phyloP scores from a whole-genome alignment of 2,113 vertebrate genomes.

The Lycocorax pyrrhopterus region DNA sequence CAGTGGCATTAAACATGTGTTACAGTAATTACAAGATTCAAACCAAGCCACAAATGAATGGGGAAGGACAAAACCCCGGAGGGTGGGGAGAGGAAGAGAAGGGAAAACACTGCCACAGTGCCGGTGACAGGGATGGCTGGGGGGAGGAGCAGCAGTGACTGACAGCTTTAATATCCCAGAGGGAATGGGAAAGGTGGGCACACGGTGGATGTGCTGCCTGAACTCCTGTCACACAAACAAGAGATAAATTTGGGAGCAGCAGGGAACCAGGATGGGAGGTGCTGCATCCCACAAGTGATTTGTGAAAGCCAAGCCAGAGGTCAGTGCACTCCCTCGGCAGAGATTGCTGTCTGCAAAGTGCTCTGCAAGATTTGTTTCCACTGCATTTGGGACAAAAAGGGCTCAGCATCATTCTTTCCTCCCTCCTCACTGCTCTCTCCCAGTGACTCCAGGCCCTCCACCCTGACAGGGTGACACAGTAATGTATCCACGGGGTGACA shows the following conservation, averaged over 20 bases:
- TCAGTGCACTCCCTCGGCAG: not conserved
- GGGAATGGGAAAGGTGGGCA: not conserved
- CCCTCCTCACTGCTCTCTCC: not conserved
- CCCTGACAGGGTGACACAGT: rapidly evolving
- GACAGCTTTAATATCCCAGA: not conserved
- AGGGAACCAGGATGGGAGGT: not conserved
- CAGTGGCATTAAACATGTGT: not conserved
- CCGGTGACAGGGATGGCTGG: not conserved
- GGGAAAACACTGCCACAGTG: not conserved
- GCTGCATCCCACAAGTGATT: not conserved
- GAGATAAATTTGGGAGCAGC: not conserved
- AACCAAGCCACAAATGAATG: not conserved
- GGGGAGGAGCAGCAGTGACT: not conserved
- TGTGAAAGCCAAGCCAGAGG: not conserved
- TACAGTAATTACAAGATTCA: not conserved
- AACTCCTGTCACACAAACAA: not conserved
- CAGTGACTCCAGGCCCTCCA: rapidly evolving
- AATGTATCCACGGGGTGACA: rapidly evolving
- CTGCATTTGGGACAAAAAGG: not conserved
- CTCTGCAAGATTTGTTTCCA: not conserved
- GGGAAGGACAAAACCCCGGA: not conserved
- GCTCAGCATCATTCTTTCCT: not conserved
- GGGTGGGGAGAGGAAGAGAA: not conserved
- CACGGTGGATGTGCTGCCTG: not conserved
- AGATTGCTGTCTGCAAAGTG: not conserved